phyloP scores from a whole-genome alignment of 2,113 vertebrate genomes.

The Myotis brandtii region DNA sequence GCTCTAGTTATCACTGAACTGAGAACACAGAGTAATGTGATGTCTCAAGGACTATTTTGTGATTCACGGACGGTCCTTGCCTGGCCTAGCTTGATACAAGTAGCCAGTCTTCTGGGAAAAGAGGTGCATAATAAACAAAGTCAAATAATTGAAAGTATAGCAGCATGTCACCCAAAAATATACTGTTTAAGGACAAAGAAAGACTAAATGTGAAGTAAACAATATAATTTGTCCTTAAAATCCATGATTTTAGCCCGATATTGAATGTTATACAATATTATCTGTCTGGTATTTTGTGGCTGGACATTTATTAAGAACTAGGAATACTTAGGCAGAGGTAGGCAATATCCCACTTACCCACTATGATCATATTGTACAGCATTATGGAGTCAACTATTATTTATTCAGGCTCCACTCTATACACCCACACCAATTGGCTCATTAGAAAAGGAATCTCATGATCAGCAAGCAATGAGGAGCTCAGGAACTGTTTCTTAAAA shows the following conservation, averaged over 20 bases:
- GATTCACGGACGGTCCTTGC: neutral
- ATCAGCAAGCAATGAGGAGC: constrained; percentile 2
- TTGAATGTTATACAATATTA: neutral
- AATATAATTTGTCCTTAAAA: neutral
- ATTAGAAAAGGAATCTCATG: neutral
- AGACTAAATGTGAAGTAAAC: neutral
- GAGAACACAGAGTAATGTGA: neutral
- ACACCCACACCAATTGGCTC: neutral
- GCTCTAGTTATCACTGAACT: neutral
- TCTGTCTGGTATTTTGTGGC: neutral
- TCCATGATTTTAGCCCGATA: neutral
- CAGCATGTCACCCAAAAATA: neutral
- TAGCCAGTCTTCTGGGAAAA: neutral
- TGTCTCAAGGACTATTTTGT: neutral
- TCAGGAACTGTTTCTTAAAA: neutral
- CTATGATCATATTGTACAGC: neutral
- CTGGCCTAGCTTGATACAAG: neutral
- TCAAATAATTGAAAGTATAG: neutral
- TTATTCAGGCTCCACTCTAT: neutral
- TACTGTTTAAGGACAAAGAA: neutral
- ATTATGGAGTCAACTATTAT: neutral
- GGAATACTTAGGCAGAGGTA: neutral
- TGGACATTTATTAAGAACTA: neutral
- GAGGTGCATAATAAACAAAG: neutral
- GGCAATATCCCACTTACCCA: neutral